Evolutionary conservation across 64 coral and sea anemone genomes (phyloP), one percentile per base, ranked within the genome.

Genomic region (Stichodactyla mertensii): DNA sequence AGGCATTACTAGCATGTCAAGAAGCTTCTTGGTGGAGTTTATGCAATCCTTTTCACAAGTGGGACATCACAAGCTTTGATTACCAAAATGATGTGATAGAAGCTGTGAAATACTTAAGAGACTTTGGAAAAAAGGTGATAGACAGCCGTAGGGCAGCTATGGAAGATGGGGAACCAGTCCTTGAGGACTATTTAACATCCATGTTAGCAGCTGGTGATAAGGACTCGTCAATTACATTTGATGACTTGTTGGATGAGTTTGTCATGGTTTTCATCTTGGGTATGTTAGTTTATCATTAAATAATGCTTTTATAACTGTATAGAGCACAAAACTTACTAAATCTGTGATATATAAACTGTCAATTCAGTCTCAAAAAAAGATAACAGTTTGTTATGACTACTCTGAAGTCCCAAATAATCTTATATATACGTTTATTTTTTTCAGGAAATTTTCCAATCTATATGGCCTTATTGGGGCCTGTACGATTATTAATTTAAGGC

Each of bases 221-320:
- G 23, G 92, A 94, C 20, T 20, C 61, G 2, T 64, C 60, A 14
- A 16, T 93, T 45, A 88, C 79, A 20, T 70, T 91, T 77, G 95
- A 93, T 77, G 92, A 93, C 52, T 53, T 93, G 31, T 13, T 98
- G 24, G 95, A 98, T 91, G 89, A 98, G 26, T 87, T 98, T 93
- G 77, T 98, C 22, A 93, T 89, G 0, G 87, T 93, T 15, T 93
- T 98, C 84, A 16, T 91, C 83, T 52, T 89, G 54, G 95, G 95
- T 98, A 89, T 87, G 70, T 31, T 59, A 88, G 16, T 6, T 78
- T 28, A 14, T 62, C 4, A 14, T 62, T 62, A 14, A 5, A 15
- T 18, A 59, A 45, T 45, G 36, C 36, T 45, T 45, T 45, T 45
- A 45, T 45, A 45, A 45, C 36, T 45, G 36, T 45, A 1, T 45